Conservation (phyloP, 2,888 invertebrate genomes). For the Nezara viridula region DNA sequence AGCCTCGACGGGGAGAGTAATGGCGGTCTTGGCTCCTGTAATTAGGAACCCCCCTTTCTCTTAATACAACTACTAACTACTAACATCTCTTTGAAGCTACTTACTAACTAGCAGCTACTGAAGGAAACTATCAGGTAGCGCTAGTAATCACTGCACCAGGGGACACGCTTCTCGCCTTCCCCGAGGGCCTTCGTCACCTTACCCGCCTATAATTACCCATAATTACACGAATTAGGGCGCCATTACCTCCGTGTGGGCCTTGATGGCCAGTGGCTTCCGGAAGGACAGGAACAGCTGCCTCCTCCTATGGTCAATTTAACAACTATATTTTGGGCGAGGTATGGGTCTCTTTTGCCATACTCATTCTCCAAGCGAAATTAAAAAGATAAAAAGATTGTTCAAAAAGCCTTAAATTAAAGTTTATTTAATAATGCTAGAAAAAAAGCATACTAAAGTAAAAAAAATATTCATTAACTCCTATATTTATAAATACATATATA, state of each 20-base stretch:
- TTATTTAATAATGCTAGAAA: no score
- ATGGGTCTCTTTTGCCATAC: no score
- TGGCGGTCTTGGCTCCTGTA: slow-evolving; percentile 46
- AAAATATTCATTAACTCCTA: no score
- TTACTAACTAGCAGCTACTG: slow-evolving; percentile 19
- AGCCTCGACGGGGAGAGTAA: slow-evolving; percentile 44
- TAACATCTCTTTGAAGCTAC: slow-evolving; percentile 18
- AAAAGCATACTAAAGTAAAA: no score
- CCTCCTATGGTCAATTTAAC: background rate
- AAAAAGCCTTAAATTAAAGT: no score
- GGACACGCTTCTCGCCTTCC: slow-evolving; percentile 14
- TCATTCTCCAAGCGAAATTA: no score
- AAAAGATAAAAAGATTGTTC: no score
- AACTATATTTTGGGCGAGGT: background rate
- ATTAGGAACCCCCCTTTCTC: slow-evolving; percentile 11
- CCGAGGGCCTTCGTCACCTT: slow-evolving; percentile 7
- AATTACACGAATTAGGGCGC: background rate
- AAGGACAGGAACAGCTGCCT: background rate
- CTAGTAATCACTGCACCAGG: background rate
- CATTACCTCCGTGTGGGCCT: background rate
- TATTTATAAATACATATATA: no score
- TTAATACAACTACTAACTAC: slow-evolving; percentile 44
- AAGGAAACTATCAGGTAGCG: slow-evolving; percentile 25
- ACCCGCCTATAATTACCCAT: background rate
- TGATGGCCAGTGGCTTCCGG: background rate